Evolutionary conservation across 2,888 invertebrate genomes (phyloP).

Genomic region (Acleris laterana): DNA sequence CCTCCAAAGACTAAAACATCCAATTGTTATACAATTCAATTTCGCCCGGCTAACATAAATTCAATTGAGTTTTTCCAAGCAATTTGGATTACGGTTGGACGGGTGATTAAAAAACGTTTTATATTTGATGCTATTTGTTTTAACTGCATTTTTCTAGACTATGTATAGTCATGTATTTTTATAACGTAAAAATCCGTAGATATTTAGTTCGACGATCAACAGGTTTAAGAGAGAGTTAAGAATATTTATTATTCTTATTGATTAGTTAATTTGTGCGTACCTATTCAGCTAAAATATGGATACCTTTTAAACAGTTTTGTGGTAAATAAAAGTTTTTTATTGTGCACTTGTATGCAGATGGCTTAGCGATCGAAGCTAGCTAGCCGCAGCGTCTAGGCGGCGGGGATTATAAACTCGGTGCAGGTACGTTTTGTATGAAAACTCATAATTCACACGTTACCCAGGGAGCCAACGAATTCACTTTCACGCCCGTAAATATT

Average conservation of each 20-base stretch:
- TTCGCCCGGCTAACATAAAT: constrained; percentile 46
- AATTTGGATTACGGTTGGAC: constrained; percentile 41
- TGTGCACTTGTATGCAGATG: not conserved
- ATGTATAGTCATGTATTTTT: not conserved
- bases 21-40: constrained; percentile 62
- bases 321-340: too few relatives aligned
- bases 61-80: constrained; percentile 47
- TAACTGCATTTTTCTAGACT: not conserved
- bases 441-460: constrained; percentile 52
- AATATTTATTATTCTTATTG: too few relatives aligned
- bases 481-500: constrained; percentile 55
- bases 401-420: constrained; percentile 4
- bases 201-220: too few relatives aligned
- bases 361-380: not conserved
- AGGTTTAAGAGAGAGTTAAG: too few relatives aligned
- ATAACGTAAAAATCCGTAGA: too few relatives aligned
- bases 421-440: constrained; percentile 32
- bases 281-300: too few relatives aligned
- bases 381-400: not conserved
- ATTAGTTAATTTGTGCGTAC: too few relatives aligned
- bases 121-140: not conserved
- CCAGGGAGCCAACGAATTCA: constrained; percentile 62
- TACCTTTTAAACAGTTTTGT: too few relatives aligned
- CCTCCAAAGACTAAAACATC: constrained; percentile 55
- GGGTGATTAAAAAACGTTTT: constrained; percentile 24